Percentiles rank a stretch among this genome's conserved stretches.
These are phyloP conservation scores for Sinosuthora webbiana DNA, from an alignment of 2,113 vertebrate genomes.

Conservation along the genomic window DNA sequence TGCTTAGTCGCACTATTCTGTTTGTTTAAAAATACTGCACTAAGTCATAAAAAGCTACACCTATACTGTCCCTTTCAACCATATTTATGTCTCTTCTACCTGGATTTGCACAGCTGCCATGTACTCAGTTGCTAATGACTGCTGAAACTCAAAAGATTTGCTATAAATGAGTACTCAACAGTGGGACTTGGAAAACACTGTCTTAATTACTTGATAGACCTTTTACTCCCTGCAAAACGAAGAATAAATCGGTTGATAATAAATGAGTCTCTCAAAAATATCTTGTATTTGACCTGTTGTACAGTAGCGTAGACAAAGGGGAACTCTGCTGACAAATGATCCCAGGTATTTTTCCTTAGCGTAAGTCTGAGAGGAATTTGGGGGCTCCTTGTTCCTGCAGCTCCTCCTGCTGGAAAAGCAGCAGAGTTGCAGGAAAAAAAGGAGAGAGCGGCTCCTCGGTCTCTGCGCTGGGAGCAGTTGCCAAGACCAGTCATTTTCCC, in stretches of 20 bases:
- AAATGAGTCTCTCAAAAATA: background rate
- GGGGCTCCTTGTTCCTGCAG: conserved; percentile 18
- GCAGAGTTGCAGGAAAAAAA: background rate
- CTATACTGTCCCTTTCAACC: background rate
- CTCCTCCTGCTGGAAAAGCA: conserved; percentile 49
- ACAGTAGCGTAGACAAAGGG: background rate
- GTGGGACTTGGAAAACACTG: background rate
- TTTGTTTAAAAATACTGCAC: background rate
- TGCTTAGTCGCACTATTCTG: background rate
- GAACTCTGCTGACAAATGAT: background rate
- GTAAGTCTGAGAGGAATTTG: background rate
- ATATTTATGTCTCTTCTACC: background rate
- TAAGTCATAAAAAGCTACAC: background rate
- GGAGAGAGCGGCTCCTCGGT: background rate
- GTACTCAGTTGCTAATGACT: background rate
- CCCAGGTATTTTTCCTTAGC: background rate
- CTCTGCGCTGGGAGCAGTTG: background rate
- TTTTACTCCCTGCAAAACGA: background rate
- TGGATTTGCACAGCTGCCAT: background rate
- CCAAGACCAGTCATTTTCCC: background rate
- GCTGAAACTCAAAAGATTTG: background rate
- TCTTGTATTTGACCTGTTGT: background rate
- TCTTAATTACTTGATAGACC: background rate
- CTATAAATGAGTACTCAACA: background rate
- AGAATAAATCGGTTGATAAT: background rate